Evolutionary conservation across 2,113 vertebrate species (phyloP).

Genomic region (Heterotis niloticus): DNA sequence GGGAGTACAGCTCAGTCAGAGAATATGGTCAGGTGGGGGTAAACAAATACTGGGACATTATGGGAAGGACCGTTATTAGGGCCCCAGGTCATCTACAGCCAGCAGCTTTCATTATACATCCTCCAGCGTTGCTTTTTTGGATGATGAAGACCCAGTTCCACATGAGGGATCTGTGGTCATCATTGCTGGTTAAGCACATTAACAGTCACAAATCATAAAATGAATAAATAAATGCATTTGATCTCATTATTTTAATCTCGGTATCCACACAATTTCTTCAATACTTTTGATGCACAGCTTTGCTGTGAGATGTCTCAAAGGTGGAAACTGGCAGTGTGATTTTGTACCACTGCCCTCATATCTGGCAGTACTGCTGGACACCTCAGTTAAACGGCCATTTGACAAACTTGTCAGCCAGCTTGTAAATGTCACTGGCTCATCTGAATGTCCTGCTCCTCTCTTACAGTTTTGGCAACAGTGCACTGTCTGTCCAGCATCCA

Average conservation of each 20-base stretch:
- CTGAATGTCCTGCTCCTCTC: background rate
- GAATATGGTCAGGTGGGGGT: too few relatives aligned
- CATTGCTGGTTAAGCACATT: too few relatives aligned
- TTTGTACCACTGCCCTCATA: conserved; percentile 2
- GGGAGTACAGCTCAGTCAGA: too few relatives aligned
- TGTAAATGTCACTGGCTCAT: background rate
- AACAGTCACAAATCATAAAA: too few relatives aligned
- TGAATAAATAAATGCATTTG: too few relatives aligned
- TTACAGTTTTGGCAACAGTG: background rate
- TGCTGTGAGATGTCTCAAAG: background rate
- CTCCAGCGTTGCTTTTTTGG: too few relatives aligned
- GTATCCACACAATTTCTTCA: background rate
- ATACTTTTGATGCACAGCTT: background rate
- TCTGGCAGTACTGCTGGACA: background rate
- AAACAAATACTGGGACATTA: too few relatives aligned
- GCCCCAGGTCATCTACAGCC: too few relatives aligned
- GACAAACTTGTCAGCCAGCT: conserved; percentile 4
- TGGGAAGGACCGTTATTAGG: too few relatives aligned
- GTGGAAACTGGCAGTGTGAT: background rate
- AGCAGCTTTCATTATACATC: too few relatives aligned
- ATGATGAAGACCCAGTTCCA: too few relatives aligned
- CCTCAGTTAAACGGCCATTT: background rate
- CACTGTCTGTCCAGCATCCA: background rate
- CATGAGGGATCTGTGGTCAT: too few relatives aligned
- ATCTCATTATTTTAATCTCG: background rate